Percentiles rank a stretch among this genome's conserved stretches.
Evolutionary conservation across 2,888 invertebrate species (phyloP).

Genomic region (Diadegma fenestrale): DNA sequence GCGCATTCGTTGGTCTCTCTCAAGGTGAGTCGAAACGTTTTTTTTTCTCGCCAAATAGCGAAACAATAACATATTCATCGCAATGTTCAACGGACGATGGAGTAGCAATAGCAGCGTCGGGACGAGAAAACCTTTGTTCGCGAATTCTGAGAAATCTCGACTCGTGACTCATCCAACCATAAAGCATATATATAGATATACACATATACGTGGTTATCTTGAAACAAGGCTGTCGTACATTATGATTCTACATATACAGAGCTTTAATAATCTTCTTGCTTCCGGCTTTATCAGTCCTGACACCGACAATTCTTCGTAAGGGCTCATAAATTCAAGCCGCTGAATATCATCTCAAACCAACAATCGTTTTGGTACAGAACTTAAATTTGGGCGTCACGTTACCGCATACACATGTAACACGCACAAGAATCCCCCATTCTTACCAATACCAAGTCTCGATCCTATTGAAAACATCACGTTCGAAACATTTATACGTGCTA

Average conservation of each 20-base stretch:
- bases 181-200: slow-evolving; percentile 23
- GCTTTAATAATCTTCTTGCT: slow-evolving; percentile 5
- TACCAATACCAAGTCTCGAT: neutral
- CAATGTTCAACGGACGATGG: neutral
- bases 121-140: slow-evolving; percentile 57
- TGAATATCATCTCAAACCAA: neutral
- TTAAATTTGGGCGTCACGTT: neutral
- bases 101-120: slow-evolving; percentile 26
- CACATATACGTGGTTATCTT: neutral
- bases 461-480: neutral
- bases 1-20: slow-evolving; percentile 17
- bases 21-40: slow-evolving; percentile 43
- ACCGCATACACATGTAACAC: neutral
- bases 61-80: neutral
- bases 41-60: neutral
- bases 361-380: neutral
- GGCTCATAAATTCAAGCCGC: neutral
- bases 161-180: slow-evolving; percentile 57
- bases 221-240: neutral
- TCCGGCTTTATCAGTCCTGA: slow-evolving; percentile 36
- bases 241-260: neutral
- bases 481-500: neutral
- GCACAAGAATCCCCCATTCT: neutral
- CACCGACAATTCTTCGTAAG: neutral
- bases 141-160: slow-evolving; percentile 51